A percentile compares a stretch with the other conserved stretches of the same genome.
Evolutionary conservation across 2,888 invertebrate genomes (phyloP).

Genomic region (Autographa pulchrina): DNA sequence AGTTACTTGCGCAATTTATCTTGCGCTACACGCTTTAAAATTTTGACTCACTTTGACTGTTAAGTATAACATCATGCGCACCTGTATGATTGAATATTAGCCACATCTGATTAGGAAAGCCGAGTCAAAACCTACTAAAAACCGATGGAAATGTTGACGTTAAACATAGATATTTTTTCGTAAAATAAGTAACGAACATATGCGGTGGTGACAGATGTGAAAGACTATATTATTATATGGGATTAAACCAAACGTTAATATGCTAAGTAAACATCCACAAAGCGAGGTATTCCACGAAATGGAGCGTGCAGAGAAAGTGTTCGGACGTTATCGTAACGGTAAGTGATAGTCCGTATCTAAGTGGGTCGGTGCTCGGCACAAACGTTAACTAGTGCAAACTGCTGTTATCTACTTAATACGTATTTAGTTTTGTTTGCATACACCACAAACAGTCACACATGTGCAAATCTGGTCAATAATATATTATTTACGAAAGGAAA

Average conservation of each 20-base stretch:
- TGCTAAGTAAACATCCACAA: constrained; percentile 56
- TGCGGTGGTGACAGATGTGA: not conserved
- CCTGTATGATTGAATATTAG: not conserved
- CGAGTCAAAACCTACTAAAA: not conserved
- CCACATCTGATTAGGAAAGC: not conserved
- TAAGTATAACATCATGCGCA: not conserved
- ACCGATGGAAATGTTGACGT: not conserved
- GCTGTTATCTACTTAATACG: constrained; percentile 72
- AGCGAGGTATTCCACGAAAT: constrained; percentile 65
- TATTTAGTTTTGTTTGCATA: constrained; percentile 66
- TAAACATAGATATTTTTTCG: not conserved
- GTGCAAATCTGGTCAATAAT: constrained; percentile 55
- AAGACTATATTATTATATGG: constrained; percentile 8
- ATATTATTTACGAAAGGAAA: constrained; percentile 35
- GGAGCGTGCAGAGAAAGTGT: constrained; percentile 80
- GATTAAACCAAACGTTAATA: constrained; percentile 28
- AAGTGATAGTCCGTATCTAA: constrained; percentile 83
- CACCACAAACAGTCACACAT: constrained; percentile 52
- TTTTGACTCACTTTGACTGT: constrained; percentile 15
- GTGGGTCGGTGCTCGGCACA: constrained; percentile 77
- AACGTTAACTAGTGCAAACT: constrained; percentile 76
- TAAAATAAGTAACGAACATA: constrained; percentile 7
- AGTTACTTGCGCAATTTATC: constrained; percentile 13
- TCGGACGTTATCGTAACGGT: constrained; percentile 75
- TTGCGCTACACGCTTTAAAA: not conserved